Evolutionary conservation across 1,140 invertebrate genomes (phyloP).

Genomic region (Drosophila sulfurigaster): DNA sequence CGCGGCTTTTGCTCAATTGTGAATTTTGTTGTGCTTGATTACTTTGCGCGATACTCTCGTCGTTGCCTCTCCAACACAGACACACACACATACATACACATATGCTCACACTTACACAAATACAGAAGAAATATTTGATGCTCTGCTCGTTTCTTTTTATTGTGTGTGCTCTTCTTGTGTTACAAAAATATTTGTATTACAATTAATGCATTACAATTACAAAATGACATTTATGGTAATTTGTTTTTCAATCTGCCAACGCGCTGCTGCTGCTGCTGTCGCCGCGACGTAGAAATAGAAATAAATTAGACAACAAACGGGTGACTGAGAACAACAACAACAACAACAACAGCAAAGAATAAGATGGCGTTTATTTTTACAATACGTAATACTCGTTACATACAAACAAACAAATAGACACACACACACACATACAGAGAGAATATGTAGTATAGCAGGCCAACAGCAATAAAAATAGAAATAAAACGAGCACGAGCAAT

Average conservation of each 20-base stretch:
- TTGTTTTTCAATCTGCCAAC: constrained; percentile 66
- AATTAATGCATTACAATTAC: constrained; percentile 61
- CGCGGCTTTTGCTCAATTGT: constrained; percentile 32
- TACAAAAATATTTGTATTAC: constrained; percentile 48
- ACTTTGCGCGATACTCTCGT: constrained; percentile 24
- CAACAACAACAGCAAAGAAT: constrained; percentile 32
- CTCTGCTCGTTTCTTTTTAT: constrained; percentile 1
- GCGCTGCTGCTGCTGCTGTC: background rate
- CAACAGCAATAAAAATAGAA: constrained; percentile 58
- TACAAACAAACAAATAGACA: constrained; percentile 42
- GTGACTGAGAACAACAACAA: constrained; percentile 44
- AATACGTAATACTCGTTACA: constrained; percentile 68
- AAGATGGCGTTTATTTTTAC: constrained; percentile 56
- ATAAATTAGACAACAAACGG: constrained; percentile 70
- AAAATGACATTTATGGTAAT: constrained; percentile 73
- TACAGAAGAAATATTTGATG: constrained; percentile 5
- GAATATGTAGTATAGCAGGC: constrained; percentile 29
- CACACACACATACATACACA: constrained; percentile 1
- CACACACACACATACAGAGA: constrained; percentile 15
- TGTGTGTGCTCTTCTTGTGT: constrained; percentile 4
- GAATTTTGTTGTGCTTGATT: constrained; percentile 47
- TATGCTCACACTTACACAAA: background rate
- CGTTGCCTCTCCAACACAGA: background rate
- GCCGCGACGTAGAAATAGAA: constrained; percentile 61
- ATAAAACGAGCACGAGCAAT: constrained; percentile 50